Evolutionary conservation across 1,140 invertebrate genomes (phyloP), one percentile per base, ranked within the genome.

Genomic region (Lepidotrigona ventralis): DNA sequence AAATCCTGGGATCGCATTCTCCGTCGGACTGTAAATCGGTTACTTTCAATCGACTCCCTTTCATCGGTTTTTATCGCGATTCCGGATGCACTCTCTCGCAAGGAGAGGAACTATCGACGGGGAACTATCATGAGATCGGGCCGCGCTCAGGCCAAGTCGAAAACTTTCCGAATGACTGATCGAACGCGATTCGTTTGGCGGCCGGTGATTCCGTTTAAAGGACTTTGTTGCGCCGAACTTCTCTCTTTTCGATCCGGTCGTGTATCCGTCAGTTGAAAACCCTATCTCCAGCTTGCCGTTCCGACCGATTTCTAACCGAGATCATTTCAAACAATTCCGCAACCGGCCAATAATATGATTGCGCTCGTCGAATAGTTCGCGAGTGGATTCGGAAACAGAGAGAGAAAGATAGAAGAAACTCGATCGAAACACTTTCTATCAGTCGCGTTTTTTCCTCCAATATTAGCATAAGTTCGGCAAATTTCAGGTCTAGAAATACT

Each of bases 141-240:
- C 19, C 15, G 60, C 29, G 14, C 58, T 74, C 66, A n/a, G n/a
- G 75, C 26, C 60, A 53, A 71, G 53, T 56, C 56, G 79, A 63
- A 71, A 68, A 66, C 19, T 81, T 81, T 75, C 60, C 79, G 51
- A 66, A 74, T 46, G 71, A 81, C 39, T 26, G 80, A 76, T 76
- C 63, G 51, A 68, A 54, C 51, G 26, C 26, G 46, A 54, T 74
- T 66, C 29, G 71, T 72, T 46, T 29, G 56, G 29, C 76, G 23
- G 8, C 9, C 17, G 19, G 78, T 29, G 71, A 75, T 74, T 33
- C 60, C 29, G 5, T 68, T 54, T 19, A 54, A 66, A 81, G 29
- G 17, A 77, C 46, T 75, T 75, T 75, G 75, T 77, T 77, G 60
- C 26, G 11, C 5, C 58, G 29, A 46, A 64, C 1, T 77, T 77